Base-by-base conservation (phyloP, 2,888 invertebrate species). In the Phyllotreta cruciferae region DNA sequence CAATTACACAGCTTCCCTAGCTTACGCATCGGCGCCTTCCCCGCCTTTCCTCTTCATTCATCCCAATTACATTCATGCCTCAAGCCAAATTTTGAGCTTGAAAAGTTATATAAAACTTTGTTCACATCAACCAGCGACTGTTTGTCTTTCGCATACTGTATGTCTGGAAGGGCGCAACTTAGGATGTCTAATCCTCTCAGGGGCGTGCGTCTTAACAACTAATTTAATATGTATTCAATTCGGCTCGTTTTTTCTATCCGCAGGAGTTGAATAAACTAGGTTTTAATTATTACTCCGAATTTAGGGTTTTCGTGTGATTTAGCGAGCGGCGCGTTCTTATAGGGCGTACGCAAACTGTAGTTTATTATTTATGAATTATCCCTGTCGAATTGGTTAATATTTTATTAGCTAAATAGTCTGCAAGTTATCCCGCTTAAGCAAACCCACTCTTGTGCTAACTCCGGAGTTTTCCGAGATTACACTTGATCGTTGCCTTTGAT, bases 1-100 rank as follows among this genome's bases (percentile, higher is more conserved):
- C 49, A 49, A 49, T 49, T 49, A 49, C 36, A 49, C 35, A 13
- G n/a, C 49, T 8, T 35, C 34, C 36, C 49, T 6, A 49, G 35
- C 24, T 11, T 49, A 49, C 11, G 49, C 35, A 44, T 44, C 44
- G 6, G 35, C 49, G 3, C 35, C 49, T 10, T 14, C 49, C 35
- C 34, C 49, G 14, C 49, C 11, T 49, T 24, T 49, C 11, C 7
- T 35, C 49, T 14, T 35, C 35, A 11, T 37, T 37, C 52, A 52
- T 14, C 38, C 37, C 38, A 52, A 52, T 52, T 37, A 37, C 13
- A 52, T 13, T 37, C 38, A 52, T 37, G 11, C 37, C 13, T 7
- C 10, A 11, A 52, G 52, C 38, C 37, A 52, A 52, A 36, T 52
- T 52, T 52, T 52, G 37, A 37, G 38, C 52, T 52, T 52, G 38